These are phyloP conservation scores for Callimorpha dominula DNA, from an alignment of 2,888 invertebrate genomes.

Conservation along the genomic window DNA sequence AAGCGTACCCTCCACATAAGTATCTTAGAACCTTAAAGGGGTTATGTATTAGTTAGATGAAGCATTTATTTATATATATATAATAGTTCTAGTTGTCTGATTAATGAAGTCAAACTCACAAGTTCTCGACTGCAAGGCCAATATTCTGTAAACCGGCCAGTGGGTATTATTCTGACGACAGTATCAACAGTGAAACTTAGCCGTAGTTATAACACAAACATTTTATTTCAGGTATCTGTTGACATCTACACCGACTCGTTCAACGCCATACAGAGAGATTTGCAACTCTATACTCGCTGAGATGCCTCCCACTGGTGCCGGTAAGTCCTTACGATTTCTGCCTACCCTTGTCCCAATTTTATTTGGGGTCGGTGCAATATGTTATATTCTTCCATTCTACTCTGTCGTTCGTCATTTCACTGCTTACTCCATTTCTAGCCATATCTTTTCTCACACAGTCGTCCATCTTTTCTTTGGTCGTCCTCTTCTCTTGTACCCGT, in stretches of 20 bases:
- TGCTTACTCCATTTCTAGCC: no score
- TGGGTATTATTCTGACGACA: background rate
- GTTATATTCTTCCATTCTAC: no score
- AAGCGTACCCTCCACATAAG: background rate
- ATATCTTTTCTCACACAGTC: no score
- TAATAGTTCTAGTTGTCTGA: no score
- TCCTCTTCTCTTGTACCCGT: no score
- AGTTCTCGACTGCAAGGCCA: background rate
- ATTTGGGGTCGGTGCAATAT: no score
- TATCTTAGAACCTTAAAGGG: background rate
- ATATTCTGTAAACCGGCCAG: background rate
- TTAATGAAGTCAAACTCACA: background rate
- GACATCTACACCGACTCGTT: slow-evolving; percentile 88
- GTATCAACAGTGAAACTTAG: background rate
- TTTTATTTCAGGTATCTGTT: slow-evolving; percentile 84
- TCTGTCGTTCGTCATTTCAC: no score
- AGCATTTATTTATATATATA: no score
- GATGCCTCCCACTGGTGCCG: slow-evolving; percentile 90
- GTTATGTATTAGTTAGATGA: no score
- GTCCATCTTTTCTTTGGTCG: no score
- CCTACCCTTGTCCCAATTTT: no score
- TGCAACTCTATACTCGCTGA: slow-evolving; percentile 93
- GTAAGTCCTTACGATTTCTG: slow-evolving; percentile 63
- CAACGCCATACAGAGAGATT: slow-evolving; percentile 93
- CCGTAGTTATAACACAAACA: background rate